A percentile compares a stretch with the other conserved stretches of the same genome.
Conservation (phyloP, 1,140 invertebrate species). For the Anoplophora glabripennis region DNA sequence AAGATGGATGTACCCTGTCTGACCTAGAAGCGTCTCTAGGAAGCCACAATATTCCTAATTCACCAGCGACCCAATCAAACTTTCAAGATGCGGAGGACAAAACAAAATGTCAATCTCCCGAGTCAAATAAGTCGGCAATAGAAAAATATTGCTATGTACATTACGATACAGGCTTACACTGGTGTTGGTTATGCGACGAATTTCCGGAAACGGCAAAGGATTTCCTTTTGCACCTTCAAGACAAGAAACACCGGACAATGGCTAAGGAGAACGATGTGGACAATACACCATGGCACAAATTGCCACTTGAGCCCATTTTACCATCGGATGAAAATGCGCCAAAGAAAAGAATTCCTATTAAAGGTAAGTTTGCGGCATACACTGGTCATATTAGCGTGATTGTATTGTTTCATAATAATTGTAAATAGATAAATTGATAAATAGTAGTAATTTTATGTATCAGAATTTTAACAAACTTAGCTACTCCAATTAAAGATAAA, state of each 20-base stretch:
- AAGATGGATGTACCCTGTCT: constrained; percentile 47
- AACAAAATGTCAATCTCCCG: neutral
- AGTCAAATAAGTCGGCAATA: neutral
- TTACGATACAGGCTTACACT: constrained; percentile 84
- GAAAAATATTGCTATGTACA: constrained; percentile 60
- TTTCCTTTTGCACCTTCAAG: constrained; percentile 79
- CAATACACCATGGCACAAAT: constrained; percentile 72
- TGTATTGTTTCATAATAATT: too few relatives aligned
- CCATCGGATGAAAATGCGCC: constrained; percentile 65
- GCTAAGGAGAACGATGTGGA: constrained; percentile 62
- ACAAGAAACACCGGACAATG: constrained; percentile 67
- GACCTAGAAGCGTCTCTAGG: constrained; percentile 31
- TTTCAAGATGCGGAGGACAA: neutral
- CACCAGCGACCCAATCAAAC: neutral
- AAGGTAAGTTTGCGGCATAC: constrained; percentile 59
- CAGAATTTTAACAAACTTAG: too few relatives aligned
- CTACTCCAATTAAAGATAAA: too few relatives aligned
- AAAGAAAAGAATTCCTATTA: constrained; percentile 73
- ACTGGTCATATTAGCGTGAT: too few relatives aligned
- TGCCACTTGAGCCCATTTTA: constrained; percentile 60
- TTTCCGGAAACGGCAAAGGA: constrained; percentile 83
- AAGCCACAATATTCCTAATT: neutral
- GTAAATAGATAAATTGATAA: too few relatives aligned
- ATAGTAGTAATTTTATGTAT: too few relatives aligned
- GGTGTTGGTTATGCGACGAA: constrained; percentile 80